phyloP scores from a whole-genome alignment of 2,113 vertebrate species.

The Balaeniceps rex region DNA sequence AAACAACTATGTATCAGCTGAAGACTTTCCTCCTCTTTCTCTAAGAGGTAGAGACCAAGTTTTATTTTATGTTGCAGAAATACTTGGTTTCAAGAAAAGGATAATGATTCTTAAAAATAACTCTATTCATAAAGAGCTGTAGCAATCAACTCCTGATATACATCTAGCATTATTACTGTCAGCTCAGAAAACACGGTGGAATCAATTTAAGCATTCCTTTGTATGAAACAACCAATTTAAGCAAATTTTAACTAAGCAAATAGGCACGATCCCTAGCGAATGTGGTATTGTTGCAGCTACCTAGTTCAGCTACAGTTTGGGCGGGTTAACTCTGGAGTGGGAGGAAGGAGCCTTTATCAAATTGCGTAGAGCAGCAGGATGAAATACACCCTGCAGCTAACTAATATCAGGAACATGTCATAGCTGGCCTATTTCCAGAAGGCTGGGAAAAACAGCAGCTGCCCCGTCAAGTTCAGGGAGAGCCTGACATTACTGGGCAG shows the following conservation, averaged over 20 bases:
- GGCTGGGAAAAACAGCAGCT: slow-evolving; percentile 10
- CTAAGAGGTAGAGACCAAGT: background rate
- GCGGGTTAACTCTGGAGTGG: background rate
- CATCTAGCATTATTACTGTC: background rate
- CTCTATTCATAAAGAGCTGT: background rate
- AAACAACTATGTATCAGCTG: background rate
- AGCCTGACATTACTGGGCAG: background rate
- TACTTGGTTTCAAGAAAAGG: background rate
- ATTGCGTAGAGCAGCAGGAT: background rate
- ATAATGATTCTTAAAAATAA: background rate
- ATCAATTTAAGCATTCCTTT: background rate
- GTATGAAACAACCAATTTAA: background rate
- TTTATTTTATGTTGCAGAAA: background rate
- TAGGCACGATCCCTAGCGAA: background rate
- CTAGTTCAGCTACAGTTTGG: background rate
- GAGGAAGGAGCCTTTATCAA: background rate
- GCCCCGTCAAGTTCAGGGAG: background rate
- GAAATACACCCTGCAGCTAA: background rate
- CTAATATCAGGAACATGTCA: background rate
- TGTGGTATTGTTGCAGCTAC: background rate
- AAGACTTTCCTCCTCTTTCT: background rate
- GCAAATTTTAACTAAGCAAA: background rate
- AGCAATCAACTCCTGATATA: background rate
- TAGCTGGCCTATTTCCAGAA: background rate
- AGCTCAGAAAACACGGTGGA: background rate